Evolutionary conservation across 2,888 invertebrate genomes (phyloP), one percentile per base, ranked within the genome.

Genomic region (Meghimatium bilineatum): DNA sequence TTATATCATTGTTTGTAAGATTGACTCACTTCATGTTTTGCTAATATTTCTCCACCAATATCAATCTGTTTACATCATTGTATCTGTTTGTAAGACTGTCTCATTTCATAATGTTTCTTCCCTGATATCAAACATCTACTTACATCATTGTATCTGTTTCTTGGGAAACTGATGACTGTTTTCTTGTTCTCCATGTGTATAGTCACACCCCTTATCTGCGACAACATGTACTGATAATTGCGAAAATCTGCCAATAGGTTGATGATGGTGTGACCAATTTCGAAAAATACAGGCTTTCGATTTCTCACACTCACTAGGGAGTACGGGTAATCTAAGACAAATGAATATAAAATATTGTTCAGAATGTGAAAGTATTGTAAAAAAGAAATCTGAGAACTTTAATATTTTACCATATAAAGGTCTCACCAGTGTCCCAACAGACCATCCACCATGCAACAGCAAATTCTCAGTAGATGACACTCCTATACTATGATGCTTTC

Each of bases 201-300:
- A 10, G 95, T 95, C 87, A 97, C 94, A 1, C 97, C 97, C 66
- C 96, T 95, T 23, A 97, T 96, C 78, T 95, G 95, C 0, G 96
- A 96, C 88, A 97, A 93, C 63, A 96, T 96, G 92, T 97, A 97
- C 3, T 96, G 95, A 92, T 96, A 97, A 92, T 96, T 97, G 85
- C 96, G 95, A 92, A 97, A 97, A 94, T 97, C 97, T 32, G 96
- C 97, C 87, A 97, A 94, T 82, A 97, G 95, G 94, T 97, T 97
- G 93, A 97, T 97, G 85, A 97, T 96, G 20, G 97, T 97, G 92
- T 97, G 97, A 0, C 97, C 97, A 85, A 97, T 96, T 94, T 97
- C 97, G 52, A 95, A 96, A 92, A 96, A 97, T 10, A 97, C 96
- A 0, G 97, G 96, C 88, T 96, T 96, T 26, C 97, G 94, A 91